A percentile compares a stretch with the other conserved stretches of the same genome.
phyloP scores from a whole-genome alignment of 2,113 vertebrate species.

The Greenwoodochromis staneri region DNA sequence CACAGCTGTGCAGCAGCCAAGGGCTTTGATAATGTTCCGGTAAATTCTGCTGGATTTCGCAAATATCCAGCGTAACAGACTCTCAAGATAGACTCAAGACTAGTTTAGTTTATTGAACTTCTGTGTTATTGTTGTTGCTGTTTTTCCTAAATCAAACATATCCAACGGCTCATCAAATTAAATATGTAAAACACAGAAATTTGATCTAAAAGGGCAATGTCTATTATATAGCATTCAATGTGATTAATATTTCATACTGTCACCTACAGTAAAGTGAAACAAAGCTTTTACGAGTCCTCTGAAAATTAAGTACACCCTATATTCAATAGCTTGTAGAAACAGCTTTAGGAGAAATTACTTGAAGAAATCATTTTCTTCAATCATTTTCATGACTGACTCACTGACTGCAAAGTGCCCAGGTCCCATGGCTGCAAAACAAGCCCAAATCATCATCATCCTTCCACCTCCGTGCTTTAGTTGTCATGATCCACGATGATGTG shows the following conservation, averaged over 20 bases:
- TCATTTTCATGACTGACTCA: not conserved
- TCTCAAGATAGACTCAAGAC: not conserved
- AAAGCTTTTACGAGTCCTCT: not conserved
- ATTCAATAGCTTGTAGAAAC: not conserved
- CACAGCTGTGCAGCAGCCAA: slow-evolving; percentile 30
- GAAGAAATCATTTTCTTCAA: not conserved
- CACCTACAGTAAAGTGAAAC: not conserved
- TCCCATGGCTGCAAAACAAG: not conserved
- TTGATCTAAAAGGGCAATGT: not conserved
- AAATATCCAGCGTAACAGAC: not conserved
- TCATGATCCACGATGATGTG: not conserved
- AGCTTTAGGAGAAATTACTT: not conserved
- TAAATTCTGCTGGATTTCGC: slow-evolving; percentile 1
- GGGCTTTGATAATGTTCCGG: not conserved
- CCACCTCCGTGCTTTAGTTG: not conserved
- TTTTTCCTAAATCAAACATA: not conserved
- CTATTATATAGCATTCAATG: not conserved
- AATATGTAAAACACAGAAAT: not conserved
- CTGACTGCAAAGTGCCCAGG: not conserved
- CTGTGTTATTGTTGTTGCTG: not conserved
- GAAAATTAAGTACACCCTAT: not conserved
- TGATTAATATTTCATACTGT: not conserved
- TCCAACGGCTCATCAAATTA: not conserved
- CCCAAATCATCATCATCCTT: not conserved
- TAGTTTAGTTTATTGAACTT: not conserved